Percentiles rank a stretch among this genome's conserved stretches.
These are phyloP conservation scores for Cyanoliseus patagonus DNA, from an alignment of 2,113 vertebrate genomes.

Conservation along the genomic window DNA sequence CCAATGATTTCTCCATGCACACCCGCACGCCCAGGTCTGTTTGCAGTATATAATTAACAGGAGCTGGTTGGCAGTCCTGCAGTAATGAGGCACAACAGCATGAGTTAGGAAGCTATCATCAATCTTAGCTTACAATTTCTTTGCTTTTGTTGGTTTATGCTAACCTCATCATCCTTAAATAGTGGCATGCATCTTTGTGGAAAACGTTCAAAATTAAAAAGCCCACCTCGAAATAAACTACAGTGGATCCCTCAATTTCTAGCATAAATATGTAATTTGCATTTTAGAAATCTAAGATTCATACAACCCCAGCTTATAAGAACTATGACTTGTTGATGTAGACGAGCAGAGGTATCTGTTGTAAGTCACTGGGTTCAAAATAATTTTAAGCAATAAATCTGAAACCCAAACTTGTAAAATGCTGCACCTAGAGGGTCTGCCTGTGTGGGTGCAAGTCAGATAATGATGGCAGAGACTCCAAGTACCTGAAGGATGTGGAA, in stretches of 20 bases:
- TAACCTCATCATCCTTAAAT: background rate
- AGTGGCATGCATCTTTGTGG: background rate
- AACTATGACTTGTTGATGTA: background rate
- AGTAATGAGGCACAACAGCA: background rate
- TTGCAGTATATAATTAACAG: conserved; percentile 24
- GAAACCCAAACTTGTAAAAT: background rate
- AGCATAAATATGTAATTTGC: background rate
- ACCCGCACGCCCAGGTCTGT: background rate
- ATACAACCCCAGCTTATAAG: background rate
- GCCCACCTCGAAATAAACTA: background rate
- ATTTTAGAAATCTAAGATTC: background rate
- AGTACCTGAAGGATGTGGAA: background rate
- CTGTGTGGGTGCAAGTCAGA: background rate
- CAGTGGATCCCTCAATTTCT: background rate
- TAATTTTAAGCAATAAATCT: conserved; percentile 17
- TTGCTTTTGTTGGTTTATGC: conserved; percentile 14
- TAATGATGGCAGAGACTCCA: background rate
- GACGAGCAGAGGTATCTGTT: background rate
- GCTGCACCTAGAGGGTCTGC: background rate
- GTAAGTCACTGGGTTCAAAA: background rate
- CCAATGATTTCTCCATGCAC: background rate
- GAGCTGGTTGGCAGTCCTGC: conserved; percentile 10
- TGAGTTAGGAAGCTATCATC: conserved; percentile 24
- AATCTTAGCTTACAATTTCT: background rate
- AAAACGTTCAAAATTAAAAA: background rate